Evolutionary conservation across 2,888 invertebrate genomes (phyloP), one percentile per base, ranked within the genome.

Genomic region (Melanophora roralis): DNA sequence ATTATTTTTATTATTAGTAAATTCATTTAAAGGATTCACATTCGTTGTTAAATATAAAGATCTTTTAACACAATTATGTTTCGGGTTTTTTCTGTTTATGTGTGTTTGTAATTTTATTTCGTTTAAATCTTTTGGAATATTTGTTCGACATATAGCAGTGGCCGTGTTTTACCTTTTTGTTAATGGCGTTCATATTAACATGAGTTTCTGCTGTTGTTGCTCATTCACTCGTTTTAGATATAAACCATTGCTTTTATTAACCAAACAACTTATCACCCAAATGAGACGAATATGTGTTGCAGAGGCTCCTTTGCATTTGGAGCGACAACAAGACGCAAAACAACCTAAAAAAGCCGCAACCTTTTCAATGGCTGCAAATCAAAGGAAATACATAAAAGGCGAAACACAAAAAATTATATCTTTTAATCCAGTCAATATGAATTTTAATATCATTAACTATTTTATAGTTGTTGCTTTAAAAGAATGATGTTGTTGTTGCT

Each of bases 181-280:
- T 82, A 83, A 84, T 81, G 83, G 83, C 84, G 83, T 83, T 82
- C 83, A 83, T 82, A 82, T 81, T 79, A 84, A 85, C 85, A 85
- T 84, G 84, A 83, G 79, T 85, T 84, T 83, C 74, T 84, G 84
- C 74, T 84, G 84, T 84, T 85, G 84, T 83, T 84, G 86, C 83
- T 83, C 84, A 84, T 82, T 83, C 84, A 83, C 82, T 78, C 82
- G 83, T 84, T 85, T 85, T 85, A 85, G 85, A 85, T 85, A 79
- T 49, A 64, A 49, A 64, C 57, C 40, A 57, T 64, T 34, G 49
- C 34, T 45, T 36, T 53, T 73, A 59, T 60, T 36, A 67, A 51
- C 51, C 59, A 16, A n/a, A 49, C 65, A 65, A 32, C 49, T 74
- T 40, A 62, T 45, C n/a, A 36, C n/a, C 23, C 53, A 27, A 27